Percentiles rank a stretch among this genome's conserved stretches.
Conservation (phyloP, 2,113 vertebrate species). For the Sylvilagus bachmani region DNA sequence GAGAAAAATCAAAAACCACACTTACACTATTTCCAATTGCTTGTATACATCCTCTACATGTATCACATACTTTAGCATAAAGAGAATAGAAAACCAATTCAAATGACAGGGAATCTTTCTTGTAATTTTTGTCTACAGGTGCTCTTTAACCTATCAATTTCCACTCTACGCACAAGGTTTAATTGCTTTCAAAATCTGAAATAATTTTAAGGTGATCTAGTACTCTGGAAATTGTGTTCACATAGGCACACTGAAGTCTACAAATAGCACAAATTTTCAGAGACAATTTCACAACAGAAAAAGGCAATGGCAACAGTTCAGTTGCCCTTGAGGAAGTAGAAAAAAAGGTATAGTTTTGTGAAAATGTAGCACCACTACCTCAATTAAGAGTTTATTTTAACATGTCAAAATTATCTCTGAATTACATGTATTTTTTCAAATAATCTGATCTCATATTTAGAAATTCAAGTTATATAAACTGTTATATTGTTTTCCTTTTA, state of each 20-base stretch:
- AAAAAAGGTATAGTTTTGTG: not conserved
- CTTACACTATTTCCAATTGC: constrained; percentile 44
- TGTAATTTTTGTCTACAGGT: constrained; percentile 21
- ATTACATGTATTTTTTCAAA: constrained; percentile 56
- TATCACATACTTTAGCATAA: constrained; percentile 14
- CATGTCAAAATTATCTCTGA: constrained; percentile 44
- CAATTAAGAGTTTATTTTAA: constrained; percentile 60
- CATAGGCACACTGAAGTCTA: constrained; percentile 53
- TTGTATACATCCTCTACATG: not conserved
- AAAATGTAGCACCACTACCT: constrained; percentile 72
- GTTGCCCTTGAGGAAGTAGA: not conserved
- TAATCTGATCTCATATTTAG: constrained; percentile 48
- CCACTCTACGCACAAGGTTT: constrained; percentile 17
- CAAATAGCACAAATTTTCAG: constrained; percentile 61
- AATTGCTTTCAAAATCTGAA: constrained; percentile 24
- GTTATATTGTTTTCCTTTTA: constrained; percentile 45
- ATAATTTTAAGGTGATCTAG: constrained; percentile 55
- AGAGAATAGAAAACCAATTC: constrained; percentile 37
- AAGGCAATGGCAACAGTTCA: constrained; percentile 35
- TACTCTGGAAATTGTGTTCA: constrained; percentile 54
- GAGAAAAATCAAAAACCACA: constrained; percentile 60
- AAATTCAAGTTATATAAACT: constrained; percentile 52
- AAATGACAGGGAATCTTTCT: constrained; percentile 30
- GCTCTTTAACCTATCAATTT: constrained; percentile 39
- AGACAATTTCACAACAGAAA: constrained; percentile 64